A percentile compares a stretch with the other conserved stretches of the same genome.
phyloP scores from a whole-genome alignment of 2,113 vertebrate species.

The Odobenus rosmarus region DNA sequence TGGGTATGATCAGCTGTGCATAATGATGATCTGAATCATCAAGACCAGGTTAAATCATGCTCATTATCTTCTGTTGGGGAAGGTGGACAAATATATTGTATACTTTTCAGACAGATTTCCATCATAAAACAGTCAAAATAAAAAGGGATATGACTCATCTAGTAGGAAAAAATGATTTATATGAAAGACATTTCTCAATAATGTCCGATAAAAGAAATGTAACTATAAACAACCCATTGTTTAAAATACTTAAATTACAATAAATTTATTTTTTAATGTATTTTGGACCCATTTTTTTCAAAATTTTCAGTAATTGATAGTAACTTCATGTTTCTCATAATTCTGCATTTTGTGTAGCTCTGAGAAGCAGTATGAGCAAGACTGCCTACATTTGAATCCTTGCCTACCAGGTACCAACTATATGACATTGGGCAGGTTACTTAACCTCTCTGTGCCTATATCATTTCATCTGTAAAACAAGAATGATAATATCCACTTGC shows the following conservation, averaged over 20 bases:
- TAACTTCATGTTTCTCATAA: background rate
- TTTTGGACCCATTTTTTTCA: background rate
- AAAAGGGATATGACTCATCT: background rate
- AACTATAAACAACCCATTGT: background rate
- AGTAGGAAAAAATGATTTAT: slow-evolving; percentile 6
- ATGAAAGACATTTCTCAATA: slow-evolving; percentile 14
- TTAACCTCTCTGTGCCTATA: background rate
- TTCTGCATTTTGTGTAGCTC: background rate
- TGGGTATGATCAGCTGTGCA: background rate
- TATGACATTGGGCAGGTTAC: background rate
- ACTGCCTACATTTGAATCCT: background rate
- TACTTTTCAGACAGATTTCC: background rate
- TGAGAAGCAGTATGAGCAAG: background rate
- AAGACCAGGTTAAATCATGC: background rate
- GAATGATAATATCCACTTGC: background rate
- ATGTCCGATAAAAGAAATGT: background rate
- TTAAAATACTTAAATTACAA: background rate
- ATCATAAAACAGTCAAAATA: slow-evolving; percentile 22
- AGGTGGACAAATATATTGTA: background rate
- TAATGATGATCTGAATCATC: background rate
- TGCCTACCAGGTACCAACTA: background rate
- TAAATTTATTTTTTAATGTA: background rate
- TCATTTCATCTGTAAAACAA: background rate
- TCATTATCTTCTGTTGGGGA: background rate
- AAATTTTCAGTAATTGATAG: background rate